Evolutionary conservation across 2,113 vertebrate genomes (phyloP), one percentile per base, ranked within the genome.

Genomic region (Cephalopterus ornatus): DNA sequence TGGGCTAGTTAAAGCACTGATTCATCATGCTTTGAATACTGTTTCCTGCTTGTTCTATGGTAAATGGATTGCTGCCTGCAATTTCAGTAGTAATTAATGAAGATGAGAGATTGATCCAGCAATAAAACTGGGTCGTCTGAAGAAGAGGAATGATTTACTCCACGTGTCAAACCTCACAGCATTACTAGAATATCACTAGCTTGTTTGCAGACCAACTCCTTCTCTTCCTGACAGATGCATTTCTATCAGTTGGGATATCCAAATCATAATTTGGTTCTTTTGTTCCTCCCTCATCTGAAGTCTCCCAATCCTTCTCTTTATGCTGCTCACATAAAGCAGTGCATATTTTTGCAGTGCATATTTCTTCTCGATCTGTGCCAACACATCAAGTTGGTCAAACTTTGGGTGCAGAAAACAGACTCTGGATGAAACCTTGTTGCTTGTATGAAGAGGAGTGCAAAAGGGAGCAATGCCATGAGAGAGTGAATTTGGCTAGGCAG

Each of bases 1-100:
- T 89, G 88, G 92, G 81, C 96, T 93, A 49, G 94, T 81, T 96
- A 79, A 85, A 89, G 52, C 67, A 76, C 66, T 94, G 93, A 97
- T 58, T 96, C 97, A 93, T 90, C 88, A 74, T 82, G 62, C 92
- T 94, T 94, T 86, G 86, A 88, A 81, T 95, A 50, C 44, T 75
- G 77, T 65, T 97, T 97, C 92, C 92, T 96, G 84, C 88, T 92
- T 81, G 37, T 88, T 88, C 73, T 65, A 22, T 52, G 22, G 44
- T 61, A 92, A 89, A 85, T 84, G 65, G 65, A 58, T 97, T 86
- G 33, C 58, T 85, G 72, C 47, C 78, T 93, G 73, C 66, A 74
- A 70, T 92, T 88, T 91, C 86, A 91, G 1, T 77, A 86, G 77
- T 67, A 77, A 92, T 94, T 90, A 92, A 92, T 89, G 96, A 95